These are phyloP conservation scores for Acanthosepion lycidas DNA, from an alignment of 2,888 invertebrate species.

Conservation along the genomic window DNA sequence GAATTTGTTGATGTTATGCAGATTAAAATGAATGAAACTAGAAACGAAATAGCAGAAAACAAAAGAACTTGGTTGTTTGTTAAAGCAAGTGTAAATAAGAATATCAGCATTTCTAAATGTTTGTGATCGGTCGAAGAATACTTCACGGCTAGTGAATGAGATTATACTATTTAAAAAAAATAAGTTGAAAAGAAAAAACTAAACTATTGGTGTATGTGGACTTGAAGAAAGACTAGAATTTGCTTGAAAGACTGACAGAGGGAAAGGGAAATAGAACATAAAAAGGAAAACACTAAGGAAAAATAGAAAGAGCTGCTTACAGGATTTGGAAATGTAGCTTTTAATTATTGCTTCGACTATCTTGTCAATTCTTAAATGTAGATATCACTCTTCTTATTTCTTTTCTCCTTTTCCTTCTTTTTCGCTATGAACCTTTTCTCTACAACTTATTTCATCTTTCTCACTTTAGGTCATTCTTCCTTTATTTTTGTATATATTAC, in stretches of 20 bases:
- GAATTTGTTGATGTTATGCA: neutral
- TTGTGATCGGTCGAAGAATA: neutral
- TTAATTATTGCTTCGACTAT: neutral
- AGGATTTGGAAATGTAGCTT: neutral
- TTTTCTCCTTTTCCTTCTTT: neutral
- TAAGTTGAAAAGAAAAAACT: neutral
- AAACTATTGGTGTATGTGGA: neutral
- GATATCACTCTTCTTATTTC: neutral
- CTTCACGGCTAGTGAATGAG: neutral
- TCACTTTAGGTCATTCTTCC: neutral
- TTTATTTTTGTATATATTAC: neutral
- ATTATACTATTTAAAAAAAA: too few relatives aligned
- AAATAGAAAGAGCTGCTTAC: neutral
- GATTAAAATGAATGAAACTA: neutral
- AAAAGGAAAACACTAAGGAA: neutral
- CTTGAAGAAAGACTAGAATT: neutral
- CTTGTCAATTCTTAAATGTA: neutral
- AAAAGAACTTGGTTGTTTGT: neutral
- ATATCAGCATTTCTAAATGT: neutral
- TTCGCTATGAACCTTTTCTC: neutral
- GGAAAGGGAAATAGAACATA: neutral
- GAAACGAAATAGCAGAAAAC: neutral
- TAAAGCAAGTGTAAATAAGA: neutral
- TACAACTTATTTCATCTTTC: neutral
- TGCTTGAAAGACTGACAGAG: fast-evolving